Conservation (phyloP, 1,140 invertebrate species). For the Procambarus clarkii region DNA sequence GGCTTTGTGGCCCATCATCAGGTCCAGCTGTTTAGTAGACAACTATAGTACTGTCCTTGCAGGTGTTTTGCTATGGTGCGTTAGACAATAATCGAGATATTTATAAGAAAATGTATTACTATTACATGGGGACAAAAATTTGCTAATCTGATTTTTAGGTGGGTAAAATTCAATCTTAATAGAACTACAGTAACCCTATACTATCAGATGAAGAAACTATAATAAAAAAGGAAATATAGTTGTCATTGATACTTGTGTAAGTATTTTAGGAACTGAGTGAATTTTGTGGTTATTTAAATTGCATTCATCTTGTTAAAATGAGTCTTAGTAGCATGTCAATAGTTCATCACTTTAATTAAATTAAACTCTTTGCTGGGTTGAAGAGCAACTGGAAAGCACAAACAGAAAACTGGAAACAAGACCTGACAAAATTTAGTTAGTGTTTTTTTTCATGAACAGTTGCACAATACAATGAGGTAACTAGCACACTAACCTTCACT, state of each 20-base stretch:
- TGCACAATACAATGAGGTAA: not conserved
- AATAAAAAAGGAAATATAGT: not conserved
- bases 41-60: no score
- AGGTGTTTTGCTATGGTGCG: no score
- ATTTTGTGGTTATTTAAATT: not conserved
- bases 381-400: not conserved
- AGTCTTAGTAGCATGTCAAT: not conserved
- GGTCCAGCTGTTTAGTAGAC: no score
- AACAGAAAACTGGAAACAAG: not conserved
- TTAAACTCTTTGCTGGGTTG: not conserved
- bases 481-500: conserved; percentile 56
- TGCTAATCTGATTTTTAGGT: no score
- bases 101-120: no score
- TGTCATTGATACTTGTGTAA: not conserved
- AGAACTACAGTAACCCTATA: no score
- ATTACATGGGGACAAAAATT: no score
- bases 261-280: not conserved
- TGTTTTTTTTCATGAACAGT: not conserved
- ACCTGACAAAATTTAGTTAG: not conserved
- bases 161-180: no score
- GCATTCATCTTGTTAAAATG: not conserved
- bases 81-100: no score
- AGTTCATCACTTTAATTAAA: not conserved
- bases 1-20: no score
- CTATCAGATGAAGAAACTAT: not conserved